Evolutionary conservation across 2,888 invertebrate genomes (phyloP), one percentile per base, ranked within the genome.

Genomic region (Willowsia nigromaculata): DNA sequence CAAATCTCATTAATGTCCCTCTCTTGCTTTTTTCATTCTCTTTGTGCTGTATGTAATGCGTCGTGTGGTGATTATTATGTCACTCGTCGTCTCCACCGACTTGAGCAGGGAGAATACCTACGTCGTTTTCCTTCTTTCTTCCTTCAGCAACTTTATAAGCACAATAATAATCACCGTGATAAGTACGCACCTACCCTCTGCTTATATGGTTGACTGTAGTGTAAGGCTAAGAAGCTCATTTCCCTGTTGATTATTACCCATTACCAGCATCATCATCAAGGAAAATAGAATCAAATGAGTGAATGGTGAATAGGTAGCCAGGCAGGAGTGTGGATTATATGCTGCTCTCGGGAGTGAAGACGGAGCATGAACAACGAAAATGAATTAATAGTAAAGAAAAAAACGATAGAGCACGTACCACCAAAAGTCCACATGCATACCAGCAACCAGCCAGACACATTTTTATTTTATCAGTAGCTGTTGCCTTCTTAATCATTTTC

Each of bases 401-500:
- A 56, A 89, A 85, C 53, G 85, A 89, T 89, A 89, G 81, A 89
- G 89, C 89, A 89, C 89, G 89, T 89, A 85, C 68, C 50, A 56
- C 50, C 82, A 47, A 22, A 3, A 11, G 33, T 7, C 30, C n/a
- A 18, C 18, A 68, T 40, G 40, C 71, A 71, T 59, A 27, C 59
- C 59, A 81, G 18, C 68, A 53, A 65, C 68, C 33, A 81, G n/a
- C 37, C 62, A 81, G 81, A 81, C 78, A 78, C 11, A 71, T 71
- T 71, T n/a, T 71, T 40, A 62, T 78, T 56, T 47, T 62, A 43
- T 62, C 62, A 62, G 81, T 62, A 81, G 81, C 59, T n/a, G 43
- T 43, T 81, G 62, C 59, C 43, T 56, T 56, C 78, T 81, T 81
- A 81, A 81, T 81, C 81, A 81, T 81, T 81, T 81, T 81, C 59